phyloP scores from a whole-genome alignment of 2,797 vertebrate species.

The Leucoraja ocellata region DNA sequence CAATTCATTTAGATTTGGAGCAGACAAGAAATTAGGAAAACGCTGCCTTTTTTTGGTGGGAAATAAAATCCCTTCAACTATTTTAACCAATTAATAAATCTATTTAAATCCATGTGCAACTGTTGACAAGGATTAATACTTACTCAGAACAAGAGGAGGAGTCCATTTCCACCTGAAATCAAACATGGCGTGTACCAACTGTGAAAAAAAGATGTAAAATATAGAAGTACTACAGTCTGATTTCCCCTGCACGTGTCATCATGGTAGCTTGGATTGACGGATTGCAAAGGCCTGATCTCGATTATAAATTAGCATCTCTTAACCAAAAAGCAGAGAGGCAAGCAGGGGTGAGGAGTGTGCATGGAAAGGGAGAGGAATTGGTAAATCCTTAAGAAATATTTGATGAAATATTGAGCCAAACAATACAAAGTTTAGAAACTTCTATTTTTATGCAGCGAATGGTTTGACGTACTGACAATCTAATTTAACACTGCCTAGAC shows the following conservation, averaged over 20 bases:
- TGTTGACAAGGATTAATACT: conserved; percentile 37
- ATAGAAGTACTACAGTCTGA: conserved; percentile 38
- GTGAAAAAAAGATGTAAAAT: conserved; percentile 39
- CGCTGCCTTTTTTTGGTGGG: background rate
- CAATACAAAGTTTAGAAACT: background rate
- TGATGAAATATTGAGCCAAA: background rate
- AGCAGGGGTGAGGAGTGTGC: background rate
- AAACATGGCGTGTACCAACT: conserved; percentile 39
- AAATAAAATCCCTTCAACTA: conserved; percentile 5
- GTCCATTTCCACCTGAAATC: conserved; percentile 38
- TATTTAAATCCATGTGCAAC: conserved; percentile 36
- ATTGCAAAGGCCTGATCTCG: conserved; percentile 22
- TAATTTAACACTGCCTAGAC: background rate
- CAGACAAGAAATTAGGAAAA: background rate
- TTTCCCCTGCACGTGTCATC: conserved; percentile 8
- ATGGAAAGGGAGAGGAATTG: background rate
- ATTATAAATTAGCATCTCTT: conserved; percentile 8
- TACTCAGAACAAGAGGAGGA: conserved; percentile 38
- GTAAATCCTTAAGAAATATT: background rate
- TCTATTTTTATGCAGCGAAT: background rate
- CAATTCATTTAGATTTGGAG: background rate
- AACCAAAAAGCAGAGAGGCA: background rate
- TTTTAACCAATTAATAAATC: background rate
- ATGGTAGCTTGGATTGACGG: conserved; percentile 23
- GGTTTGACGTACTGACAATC: background rate